Conservation (phyloP, 2,797 vertebrate species). For the Triplophysa yarkandensis region DNA sequence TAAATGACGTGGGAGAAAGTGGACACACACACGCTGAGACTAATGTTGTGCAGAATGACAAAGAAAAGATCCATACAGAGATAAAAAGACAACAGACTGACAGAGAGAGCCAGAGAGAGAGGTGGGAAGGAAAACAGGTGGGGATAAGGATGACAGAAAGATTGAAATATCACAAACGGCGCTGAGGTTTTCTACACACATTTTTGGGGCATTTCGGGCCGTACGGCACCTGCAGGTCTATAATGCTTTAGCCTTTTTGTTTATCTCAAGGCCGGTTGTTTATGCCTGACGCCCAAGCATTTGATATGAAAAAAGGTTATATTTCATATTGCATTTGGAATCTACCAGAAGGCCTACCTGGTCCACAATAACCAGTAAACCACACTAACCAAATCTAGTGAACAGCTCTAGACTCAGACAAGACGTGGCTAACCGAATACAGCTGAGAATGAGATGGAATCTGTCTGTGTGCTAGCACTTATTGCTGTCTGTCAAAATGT, state of each 20-base stretch:
- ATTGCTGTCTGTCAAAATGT: constrained; percentile 15
- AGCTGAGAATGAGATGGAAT: background rate
- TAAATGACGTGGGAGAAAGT: background rate
- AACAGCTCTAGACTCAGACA: background rate
- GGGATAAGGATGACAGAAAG: background rate
- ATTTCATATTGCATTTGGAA: background rate
- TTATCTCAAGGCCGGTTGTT: background rate
- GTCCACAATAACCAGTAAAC: background rate
- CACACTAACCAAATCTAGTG: constrained; percentile 2
- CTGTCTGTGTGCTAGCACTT: constrained; percentile 20
- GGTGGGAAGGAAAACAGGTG: background rate
- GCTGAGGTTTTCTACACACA: background rate
- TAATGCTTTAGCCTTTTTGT: background rate
- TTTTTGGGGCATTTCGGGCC: background rate
- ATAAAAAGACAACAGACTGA: constrained; percentile 12
- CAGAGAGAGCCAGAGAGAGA: constrained; percentile 7
- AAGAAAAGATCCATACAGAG: constrained; percentile 12
- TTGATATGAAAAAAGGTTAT: no score
- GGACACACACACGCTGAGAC: constrained; percentile 32
- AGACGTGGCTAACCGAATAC: constrained; percentile 6
- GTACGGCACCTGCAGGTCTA: background rate
- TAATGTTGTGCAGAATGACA: constrained; percentile 30
- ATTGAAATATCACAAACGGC: constrained; percentile 20
- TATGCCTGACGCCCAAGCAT: background rate
- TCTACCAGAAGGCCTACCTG: background rate